Base-by-base conservation (phyloP, 2,797 vertebrate species). In the Sternarchorhynchus goeldii region DNA sequence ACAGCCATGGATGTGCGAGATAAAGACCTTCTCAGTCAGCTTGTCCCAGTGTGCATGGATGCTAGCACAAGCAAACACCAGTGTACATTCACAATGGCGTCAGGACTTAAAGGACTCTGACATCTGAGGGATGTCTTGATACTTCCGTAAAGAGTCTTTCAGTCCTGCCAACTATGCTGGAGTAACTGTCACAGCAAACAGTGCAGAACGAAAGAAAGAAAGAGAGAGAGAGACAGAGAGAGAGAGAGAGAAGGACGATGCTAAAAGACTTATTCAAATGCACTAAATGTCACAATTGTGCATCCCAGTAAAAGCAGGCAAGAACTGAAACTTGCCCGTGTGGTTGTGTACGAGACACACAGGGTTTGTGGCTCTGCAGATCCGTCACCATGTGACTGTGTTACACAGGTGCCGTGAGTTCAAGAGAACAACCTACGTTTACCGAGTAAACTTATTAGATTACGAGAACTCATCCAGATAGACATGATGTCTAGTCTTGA, bases 311-410 rank as follows among this genome's bases (percentile, higher is more conserved):
- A 90, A 90, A 79, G 76, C 81, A 87, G 86, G 78, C 86, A 85
- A 86, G 84, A 89, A 85, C 92, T 91, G 91, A 90, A 50, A 88
- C 80, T 87, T 86, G 88, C 88, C 92, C 92, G 93, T 92, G 89
- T 88, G 84, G 91, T 25, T 25, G 25, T 25, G 25, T 90, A 90
- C 81, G 87, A 88, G 75, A 90, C 88, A 87, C 91, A 89, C 73
- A 85, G 85, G 80, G 83, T 88, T 88, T 84, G 91, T 86, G 89
- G 88, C 87, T 77, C 78, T 75, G 69, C 89, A 89, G 89, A 93
- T 91, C 87, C 91, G 92, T 94, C 88, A 93, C 90, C 93, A 93
- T 91, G 90, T 88, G 83, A 82, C 86, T 84, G 71, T 82, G 81
- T 78, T 85, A 84, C 84, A 77, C 70, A 86, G 84, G 89, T 86